A percentile compares a stretch with the other conserved stretches of the same genome.
Conservation (phyloP, 2,113 vertebrate species). For the Junco hyemalis region DNA sequence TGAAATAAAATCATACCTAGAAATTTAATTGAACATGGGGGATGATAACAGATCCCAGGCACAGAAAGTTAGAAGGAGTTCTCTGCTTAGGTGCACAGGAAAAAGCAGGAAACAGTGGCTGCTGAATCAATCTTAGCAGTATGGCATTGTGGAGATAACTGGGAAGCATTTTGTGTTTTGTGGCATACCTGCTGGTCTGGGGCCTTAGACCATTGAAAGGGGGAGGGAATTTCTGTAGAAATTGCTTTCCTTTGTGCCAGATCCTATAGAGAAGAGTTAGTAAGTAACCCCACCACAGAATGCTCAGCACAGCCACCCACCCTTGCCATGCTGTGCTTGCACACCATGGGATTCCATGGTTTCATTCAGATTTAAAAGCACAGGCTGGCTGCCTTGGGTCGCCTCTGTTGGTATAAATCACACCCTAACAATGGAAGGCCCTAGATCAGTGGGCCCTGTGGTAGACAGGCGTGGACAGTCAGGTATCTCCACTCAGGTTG, state of each 20-base stretch:
- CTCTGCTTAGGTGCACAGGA: neutral
- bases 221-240: neutral
- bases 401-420: slow-evolving; percentile 19
- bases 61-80: neutral
- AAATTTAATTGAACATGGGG: neutral
- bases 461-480: neutral
- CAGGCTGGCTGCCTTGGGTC: neutral
- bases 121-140: neutral
- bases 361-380: neutral
- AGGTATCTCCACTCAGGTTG: fast-evolving
- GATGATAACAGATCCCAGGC: neutral
- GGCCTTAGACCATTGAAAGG: neutral
- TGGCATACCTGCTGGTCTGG: neutral
- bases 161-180: neutral
- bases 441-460: neutral
- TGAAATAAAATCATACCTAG: neutral
- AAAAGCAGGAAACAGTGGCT: neutral
- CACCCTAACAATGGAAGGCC: neutral
- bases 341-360: neutral
- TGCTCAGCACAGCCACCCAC: neutral
- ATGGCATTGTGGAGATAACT: neutral
- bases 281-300: neutral
- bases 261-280: neutral
- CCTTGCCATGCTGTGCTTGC: neutral
- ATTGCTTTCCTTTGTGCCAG: neutral